phyloP scores from a whole-genome alignment of 2,888 invertebrate genomes.

The Deilephila porcellus region DNA sequence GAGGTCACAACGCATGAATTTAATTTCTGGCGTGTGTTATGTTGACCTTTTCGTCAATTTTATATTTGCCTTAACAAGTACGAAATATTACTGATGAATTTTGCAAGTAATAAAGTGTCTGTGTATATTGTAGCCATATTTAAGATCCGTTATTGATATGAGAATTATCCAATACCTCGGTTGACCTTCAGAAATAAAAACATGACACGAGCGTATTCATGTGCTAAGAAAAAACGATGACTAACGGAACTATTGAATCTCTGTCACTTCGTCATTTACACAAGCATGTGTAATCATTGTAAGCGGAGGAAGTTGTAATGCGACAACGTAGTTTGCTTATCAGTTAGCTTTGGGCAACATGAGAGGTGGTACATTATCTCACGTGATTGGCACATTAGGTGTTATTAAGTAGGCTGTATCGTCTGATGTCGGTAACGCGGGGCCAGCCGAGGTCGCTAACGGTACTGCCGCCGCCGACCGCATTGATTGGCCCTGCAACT shows the following conservation, averaged over 20 bases:
- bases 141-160: not conserved
- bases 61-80: not conserved
- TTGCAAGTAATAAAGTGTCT: not conserved
- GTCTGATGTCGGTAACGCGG: conserved; percentile 59
- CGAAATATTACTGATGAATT: not conserved
- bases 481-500: conserved; percentile 73
- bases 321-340: not conserved
- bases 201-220: not conserved
- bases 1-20: not conserved
- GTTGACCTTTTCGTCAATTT: not conserved
- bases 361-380: conserved; percentile 51
- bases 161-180: not conserved
- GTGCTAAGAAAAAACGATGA: conserved; percentile 4
- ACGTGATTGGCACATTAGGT: conserved; percentile 68
- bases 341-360: conserved; percentile 40
- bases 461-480: conserved; percentile 63
- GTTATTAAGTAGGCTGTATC: conserved; percentile 68
- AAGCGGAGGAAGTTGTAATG: not conserved
- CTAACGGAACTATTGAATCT: not conserved
- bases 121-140: not conserved
- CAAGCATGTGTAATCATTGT: not conserved
- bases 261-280: not conserved
- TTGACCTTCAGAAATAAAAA: not conserved
- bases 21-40: not conserved
- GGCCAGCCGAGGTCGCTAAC: conserved; percentile 66